phyloP scores from a whole-genome alignment of 2,113 vertebrate genomes.

The Nerophis lumbriciformis region DNA sequence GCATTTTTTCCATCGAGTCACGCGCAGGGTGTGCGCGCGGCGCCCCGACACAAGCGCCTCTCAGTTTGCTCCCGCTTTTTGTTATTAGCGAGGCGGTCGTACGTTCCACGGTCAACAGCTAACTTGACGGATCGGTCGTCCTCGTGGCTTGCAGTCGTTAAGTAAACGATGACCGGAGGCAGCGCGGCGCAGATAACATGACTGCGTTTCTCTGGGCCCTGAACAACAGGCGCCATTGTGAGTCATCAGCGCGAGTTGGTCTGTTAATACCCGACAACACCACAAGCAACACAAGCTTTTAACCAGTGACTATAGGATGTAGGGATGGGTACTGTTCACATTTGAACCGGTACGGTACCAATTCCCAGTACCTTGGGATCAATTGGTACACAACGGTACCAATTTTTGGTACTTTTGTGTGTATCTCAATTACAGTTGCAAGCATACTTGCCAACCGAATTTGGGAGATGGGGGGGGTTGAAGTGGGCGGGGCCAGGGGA shows the following conservation, averaged over 20 bases:
- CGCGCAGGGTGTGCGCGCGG: slow-evolving; percentile 21
- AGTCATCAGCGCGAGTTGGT: not conserved
- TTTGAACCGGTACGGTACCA: no score
- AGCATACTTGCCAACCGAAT: no score
- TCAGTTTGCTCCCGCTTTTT: not conserved
- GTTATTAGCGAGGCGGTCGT: not conserved
- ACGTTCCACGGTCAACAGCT: not conserved
- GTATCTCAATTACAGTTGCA: no score
- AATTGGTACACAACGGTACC: no score
- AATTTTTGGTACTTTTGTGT: no score
- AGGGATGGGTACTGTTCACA: no score
- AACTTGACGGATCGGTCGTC: not conserved
- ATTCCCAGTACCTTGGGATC: no score
- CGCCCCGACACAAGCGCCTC: not conserved
- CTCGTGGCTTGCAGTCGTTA: not conserved
- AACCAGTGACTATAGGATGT: no score
- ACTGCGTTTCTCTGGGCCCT: not conserved
- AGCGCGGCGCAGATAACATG: not conserved
- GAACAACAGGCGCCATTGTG: not conserved
- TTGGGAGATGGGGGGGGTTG: no score
- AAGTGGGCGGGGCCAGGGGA: no score
- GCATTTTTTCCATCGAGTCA: slow-evolving; percentile 40
- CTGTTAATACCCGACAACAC: not conserved
- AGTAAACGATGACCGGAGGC: not conserved
- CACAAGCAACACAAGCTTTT: not conserved